Percentiles rank a stretch among this genome's conserved stretches.
Conservation (phyloP, 2,888 invertebrate species). For the Phalera bucephala region DNA sequence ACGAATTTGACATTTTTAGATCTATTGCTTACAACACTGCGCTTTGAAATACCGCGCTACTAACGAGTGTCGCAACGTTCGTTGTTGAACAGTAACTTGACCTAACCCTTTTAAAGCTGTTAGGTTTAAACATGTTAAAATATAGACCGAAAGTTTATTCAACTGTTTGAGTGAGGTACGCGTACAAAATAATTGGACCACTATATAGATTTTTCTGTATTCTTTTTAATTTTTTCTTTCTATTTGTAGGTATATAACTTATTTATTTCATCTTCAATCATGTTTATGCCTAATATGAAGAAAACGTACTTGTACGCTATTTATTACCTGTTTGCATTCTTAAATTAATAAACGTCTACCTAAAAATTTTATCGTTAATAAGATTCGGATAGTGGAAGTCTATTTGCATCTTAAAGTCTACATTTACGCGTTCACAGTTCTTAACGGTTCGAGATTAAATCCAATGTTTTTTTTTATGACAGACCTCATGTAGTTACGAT, state of each 20-base stretch:
- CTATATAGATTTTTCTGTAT: too few relatives aligned
- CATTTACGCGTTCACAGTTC: conserved; percentile 20
- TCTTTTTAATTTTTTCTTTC: too few relatives aligned
- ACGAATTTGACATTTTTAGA: conserved; percentile 79
- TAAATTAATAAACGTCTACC: too few relatives aligned
- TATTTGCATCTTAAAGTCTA: conserved; percentile 9
- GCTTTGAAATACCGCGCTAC: conserved; percentile 59
- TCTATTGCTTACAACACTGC: conserved; percentile 57
- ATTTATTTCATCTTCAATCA: too few relatives aligned
- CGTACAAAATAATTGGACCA: neutral
- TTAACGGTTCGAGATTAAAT: conserved; percentile 52
- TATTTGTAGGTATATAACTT: too few relatives aligned
- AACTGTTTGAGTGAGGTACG: conserved; percentile 5
- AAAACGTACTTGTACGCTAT: too few relatives aligned
- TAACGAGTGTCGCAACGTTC: conserved; percentile 53
- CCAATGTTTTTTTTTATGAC: conserved; percentile 57
- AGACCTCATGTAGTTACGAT: conserved; percentile 63
- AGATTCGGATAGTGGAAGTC: conserved; percentile 1
- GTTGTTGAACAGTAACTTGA: conserved; percentile 49
- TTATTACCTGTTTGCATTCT: too few relatives aligned
- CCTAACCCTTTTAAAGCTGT: conserved; percentile 40
- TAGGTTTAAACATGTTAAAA: conserved; percentile 21
- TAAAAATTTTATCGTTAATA: too few relatives aligned
- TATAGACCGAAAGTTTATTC: conserved; percentile 18
- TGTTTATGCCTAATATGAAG: too few relatives aligned